Base-by-base conservation (phyloP, 2,797 vertebrate genomes). In the Phataginus tetradactyla region DNA sequence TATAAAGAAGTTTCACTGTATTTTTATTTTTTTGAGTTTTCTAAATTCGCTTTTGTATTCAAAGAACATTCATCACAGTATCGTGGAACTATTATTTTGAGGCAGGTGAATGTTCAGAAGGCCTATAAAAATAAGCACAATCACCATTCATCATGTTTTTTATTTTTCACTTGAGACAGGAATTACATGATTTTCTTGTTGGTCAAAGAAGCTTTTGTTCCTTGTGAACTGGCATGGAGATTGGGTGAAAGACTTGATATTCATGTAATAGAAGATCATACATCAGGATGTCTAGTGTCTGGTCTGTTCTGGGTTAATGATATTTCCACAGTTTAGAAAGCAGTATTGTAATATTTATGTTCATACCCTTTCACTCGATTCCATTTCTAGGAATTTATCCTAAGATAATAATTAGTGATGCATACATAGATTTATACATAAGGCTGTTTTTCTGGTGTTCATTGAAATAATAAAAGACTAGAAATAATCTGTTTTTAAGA, bases 101-200 rank as follows among this genome's bases (percentile, higher is more conserved):
- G 85, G 42, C 74, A 95, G 27, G 78, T 37, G 12, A 68, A 61
- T 93, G 71, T 84, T 42, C 2, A 75, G 32, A 94, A 85, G 59
- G 71, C 39, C 51, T 96, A 5, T 86, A 93, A 97, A 93, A 96
- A 95, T 97, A 96, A 97, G 91, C 92, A 97, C 95, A 97, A 96
- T 45, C 34, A 7, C 42, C 55, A 66, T 37, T 69, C 66, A 95
- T 86, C n/a, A 6, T 77, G 34, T 68, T 64, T 91, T 85, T 84
- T 9, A 15, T 34, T 95, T 94, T 97, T 94, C 34, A 85, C 92
- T 91, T 87, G 42, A 91, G 66, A 57, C 6, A 79, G 83, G 25
- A 87, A 84, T 75, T 61, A 93, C 69, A 94, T 86, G 51, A 84
- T 95, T 92, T 93, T 94, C 39, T 64, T 96, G 7, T 90, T 92